Base-by-base conservation (phyloP, 2,888 invertebrate genomes). In the Drosophila paramelanica region DNA sequence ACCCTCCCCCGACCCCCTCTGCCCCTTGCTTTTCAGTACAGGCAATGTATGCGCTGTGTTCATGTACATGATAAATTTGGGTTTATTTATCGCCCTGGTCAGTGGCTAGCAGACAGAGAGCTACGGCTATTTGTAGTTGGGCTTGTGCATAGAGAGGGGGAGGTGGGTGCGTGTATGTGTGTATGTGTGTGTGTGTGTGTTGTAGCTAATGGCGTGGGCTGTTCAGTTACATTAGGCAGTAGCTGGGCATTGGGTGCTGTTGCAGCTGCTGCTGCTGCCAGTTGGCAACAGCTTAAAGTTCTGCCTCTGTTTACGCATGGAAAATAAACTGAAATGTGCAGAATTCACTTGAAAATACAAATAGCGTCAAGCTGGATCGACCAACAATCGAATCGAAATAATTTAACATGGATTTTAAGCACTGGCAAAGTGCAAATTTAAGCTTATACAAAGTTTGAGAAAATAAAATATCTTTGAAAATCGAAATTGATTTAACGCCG, bases 11-110 rank as follows among this genome's bases (percentile, higher is more conserved):
- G 10, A 17, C 17, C 25, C 56, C 43, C 31, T 11, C 7, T 4
- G 31, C 10, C 14, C 20, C 11, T 13, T 14, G 20, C n/a, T 38
- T 5, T 10, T 45, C 46, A 8, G 20, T 33, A 23, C 36, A 46
- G 17, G 17, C 50, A 13, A 41, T 14, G 10, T 33, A 47, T 42
- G 49, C 46, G 49, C 50, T 64, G 50, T 60, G 70, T 57, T 60
- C 75, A 65, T 81, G 87, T 79, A 81, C 85, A 84, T 83, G 83
- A 83, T 83, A 83, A 83, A 87, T 87, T 83, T 76, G 80, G 82
- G 85, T 69, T 79, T 83, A 83, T 83, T 83, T 83, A 83, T 83
- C 85, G 83, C 73, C 59, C 64, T 61, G 79, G 65, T 71, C 84
- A 73, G 65, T 68, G 66, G 70, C 83, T 65, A 61, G 41, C 64